These are phyloP conservation scores for Lineus longissimus DNA, from an alignment of 1,140 invertebrate species.

Conservation along the genomic window DNA sequence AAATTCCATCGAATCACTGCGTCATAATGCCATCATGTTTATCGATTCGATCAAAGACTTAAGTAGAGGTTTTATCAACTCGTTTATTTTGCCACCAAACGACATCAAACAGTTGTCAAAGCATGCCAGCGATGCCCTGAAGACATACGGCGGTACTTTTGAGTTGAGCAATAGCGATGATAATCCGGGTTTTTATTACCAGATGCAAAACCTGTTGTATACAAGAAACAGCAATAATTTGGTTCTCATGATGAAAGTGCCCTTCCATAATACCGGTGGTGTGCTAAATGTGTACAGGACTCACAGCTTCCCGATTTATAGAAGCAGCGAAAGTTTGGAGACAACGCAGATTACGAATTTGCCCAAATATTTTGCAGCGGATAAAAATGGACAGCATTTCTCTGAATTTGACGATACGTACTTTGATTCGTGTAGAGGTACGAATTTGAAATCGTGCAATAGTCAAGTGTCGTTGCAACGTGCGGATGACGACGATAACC, in stretches of 20 bases:
- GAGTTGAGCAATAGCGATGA: slow-evolving; percentile 3
- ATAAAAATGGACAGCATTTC: neutral
- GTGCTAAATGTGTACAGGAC: slow-evolving; percentile 1
- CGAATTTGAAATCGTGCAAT: slow-evolving; percentile 8
- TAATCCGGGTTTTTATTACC: slow-evolving; percentile 6
- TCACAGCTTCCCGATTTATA: slow-evolving; percentile 3
- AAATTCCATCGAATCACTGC: slow-evolving; percentile 5
- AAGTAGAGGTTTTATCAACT: slow-evolving; percentile 1
- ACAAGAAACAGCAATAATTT: slow-evolving; percentile 6
- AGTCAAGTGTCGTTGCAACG: slow-evolving; percentile 5
- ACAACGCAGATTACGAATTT: slow-evolving; percentile 2
- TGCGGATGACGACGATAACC: neutral
- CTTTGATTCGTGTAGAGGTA: slow-evolving; percentile 7
- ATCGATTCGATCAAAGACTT: slow-evolving; percentile 7
- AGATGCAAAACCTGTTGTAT: slow-evolving; percentile 8
- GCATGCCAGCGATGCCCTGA: neutral
- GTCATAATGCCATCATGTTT: slow-evolving; percentile 1
- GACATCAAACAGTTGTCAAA: neutral
- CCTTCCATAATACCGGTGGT: slow-evolving; percentile 1
- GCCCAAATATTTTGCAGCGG: slow-evolving; percentile 5
- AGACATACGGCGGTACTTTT: slow-evolving; percentile 1
- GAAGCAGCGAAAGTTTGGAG: neutral
- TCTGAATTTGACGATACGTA: slow-evolving; percentile 4
- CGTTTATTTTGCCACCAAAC: neutral
- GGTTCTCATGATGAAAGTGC: slow-evolving; percentile 7